Base-by-base conservation (phyloP, 1,140 invertebrate genomes). In the Hylyphantes graminicola region DNA sequence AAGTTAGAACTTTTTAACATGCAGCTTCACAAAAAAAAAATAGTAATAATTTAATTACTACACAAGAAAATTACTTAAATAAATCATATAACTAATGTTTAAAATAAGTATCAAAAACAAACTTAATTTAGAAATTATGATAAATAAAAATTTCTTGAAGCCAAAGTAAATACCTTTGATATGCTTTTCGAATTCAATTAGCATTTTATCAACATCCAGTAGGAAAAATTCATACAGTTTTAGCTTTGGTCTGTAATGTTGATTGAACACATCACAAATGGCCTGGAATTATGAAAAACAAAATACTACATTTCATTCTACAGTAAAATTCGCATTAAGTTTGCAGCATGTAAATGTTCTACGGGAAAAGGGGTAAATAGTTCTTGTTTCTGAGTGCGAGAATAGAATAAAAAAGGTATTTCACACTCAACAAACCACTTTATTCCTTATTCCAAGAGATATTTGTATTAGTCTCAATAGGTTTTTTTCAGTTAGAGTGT, bases 141-240 rank as follows among this genome's bases (percentile, higher is more conserved):
- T 67, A 12, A 11, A 17, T 35, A n/a, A 61, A 61, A 15, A 67
- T 63, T 63, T 67, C 50, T 35, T 21, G n/a, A 63, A 67, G n/a
- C 3, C 6, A 35, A n/a, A 55, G 19, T 48, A 76, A 9, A 54
- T 61, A 77, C 75, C 55, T 74, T 79, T 65, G 74, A 87, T 78
- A 81, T 84, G 85, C 82, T 87, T 17, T 87, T 92, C 90, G 90
- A 97, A 97, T 87, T 95, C 92, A 35, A 91, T 90, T 55, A 96
- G 90, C 21, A 93, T 90, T 70, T 92, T 92, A 19, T 94, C 93
- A 0, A 94, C 91, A 90, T 97, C 92, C 55, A 96, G 91, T 87
- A 93, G 92, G 89, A 93, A 98, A 87, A 98, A 92, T 91, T 99
- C 96, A 79, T 96, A 92, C 80, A 99, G 92, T 87, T 94, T 95